phyloP scores from a whole-genome alignment of 2,113 vertebrate genomes.

The Rhipidura dahli region DNA sequence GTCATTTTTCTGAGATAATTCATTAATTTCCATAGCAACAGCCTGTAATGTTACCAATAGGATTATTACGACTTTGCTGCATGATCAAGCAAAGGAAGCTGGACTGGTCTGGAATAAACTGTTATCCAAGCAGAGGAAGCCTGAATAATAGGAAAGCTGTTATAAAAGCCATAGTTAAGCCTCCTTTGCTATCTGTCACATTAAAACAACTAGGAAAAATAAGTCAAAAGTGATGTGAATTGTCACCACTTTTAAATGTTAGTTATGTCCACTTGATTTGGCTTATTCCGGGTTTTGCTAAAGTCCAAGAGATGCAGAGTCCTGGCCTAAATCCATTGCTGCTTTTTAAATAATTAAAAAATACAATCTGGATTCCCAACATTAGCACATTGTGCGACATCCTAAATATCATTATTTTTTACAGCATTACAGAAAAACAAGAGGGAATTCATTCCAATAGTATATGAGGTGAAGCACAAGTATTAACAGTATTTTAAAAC shows the following conservation, averaged over 20 bases:
- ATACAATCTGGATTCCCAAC: background rate
- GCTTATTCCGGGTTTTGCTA: background rate
- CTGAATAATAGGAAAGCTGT: background rate
- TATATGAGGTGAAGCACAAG: background rate
- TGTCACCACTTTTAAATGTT: background rate
- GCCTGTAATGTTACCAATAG: conserved; percentile 34
- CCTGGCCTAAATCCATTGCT: background rate
- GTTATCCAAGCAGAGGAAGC: background rate
- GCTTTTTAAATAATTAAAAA: conserved; percentile 49
- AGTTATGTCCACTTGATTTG: background rate
- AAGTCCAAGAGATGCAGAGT: background rate
- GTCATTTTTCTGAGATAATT: conserved; percentile 61
- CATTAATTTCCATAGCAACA: conserved; percentile 65
- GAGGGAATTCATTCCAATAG: background rate
- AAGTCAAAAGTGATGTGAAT: background rate
- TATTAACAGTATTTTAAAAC: background rate
- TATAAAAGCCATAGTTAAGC: background rate
- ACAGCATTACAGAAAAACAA: background rate
- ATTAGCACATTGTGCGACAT: background rate
- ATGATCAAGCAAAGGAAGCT: conserved; percentile 31
- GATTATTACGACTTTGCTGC: conserved; percentile 35
- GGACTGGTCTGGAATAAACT: conserved; percentile 19
- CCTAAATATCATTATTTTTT: background rate
- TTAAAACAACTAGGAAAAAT: background rate
- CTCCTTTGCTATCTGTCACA: background rate